A percentile compares a stretch with the other conserved stretches of the same genome.
phyloP scores from a whole-genome alignment of 37 sponge, comb jelly and placozoan species.

The Spongia lamella region DNA sequence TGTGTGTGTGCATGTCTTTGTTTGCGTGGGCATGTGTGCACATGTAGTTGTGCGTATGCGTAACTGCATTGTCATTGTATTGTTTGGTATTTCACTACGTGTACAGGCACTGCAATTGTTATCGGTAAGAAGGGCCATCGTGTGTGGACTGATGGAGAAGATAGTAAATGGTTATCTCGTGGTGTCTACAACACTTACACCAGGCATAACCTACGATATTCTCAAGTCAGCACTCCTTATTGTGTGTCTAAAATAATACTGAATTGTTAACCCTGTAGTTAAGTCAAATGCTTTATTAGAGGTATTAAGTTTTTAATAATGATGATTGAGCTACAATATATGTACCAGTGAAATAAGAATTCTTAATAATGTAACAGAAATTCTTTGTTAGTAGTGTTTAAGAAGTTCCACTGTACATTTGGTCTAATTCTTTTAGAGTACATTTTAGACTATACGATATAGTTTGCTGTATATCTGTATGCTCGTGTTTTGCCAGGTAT shows the following conservation, averaged over 20 bases:
- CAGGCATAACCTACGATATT: conserved; percentile 42
- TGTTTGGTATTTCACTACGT: background rate
- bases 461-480: background rate
- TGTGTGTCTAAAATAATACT: no score
- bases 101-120: conserved; percentile 45
- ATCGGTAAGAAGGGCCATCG: conserved; percentile 41
- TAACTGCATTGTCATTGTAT: background rate
- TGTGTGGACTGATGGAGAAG: conserved; percentile 43
- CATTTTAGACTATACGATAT: background rate
- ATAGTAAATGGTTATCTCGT: conserved; percentile 22
- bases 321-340: no score
- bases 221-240: conserved; percentile 37
- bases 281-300: no score
- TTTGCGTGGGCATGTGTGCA: background rate
- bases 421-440: background rate
- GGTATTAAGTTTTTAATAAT: no score
- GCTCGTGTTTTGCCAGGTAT: conserved; percentile 8
- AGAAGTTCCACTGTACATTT: background rate
- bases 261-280: no score
- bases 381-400: no score
- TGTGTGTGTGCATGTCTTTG: no score
- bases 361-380: no score
- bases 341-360: no score
- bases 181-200: conserved; percentile 59
- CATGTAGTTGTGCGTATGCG: background rate